These are phyloP conservation scores for Gambusia yucatana DNA, from an alignment of 2,797 vertebrate genomes.

Conservation along the genomic window DNA sequence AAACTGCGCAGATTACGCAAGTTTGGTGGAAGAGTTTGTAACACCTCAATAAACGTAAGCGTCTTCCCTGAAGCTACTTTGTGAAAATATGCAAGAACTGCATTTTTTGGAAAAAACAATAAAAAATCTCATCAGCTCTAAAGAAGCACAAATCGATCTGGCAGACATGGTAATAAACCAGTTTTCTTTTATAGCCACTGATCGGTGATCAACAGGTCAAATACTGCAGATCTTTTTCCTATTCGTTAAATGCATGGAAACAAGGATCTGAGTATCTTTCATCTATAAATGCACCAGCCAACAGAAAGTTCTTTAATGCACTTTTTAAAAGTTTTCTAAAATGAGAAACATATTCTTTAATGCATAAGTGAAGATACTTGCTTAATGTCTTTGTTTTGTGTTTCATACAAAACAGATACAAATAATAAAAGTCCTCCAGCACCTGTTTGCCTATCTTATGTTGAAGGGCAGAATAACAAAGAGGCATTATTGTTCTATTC, in stretches of 20 bases:
- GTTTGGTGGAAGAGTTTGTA: conserved; percentile 1
- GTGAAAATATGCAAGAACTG: background rate
- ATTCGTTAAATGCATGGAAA: background rate
- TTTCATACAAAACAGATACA: background rate
- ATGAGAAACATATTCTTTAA: background rate
- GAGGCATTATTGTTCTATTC: background rate
- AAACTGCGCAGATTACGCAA: conserved; percentile 26
- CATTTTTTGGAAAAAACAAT: background rate
- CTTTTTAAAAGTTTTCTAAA: background rate
- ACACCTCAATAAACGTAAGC: conserved; percentile 15
- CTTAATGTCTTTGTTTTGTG: background rate
- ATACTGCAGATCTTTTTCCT: background rate
- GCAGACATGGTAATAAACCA: background rate
- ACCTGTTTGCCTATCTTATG: background rate
- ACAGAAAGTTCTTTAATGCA: background rate
- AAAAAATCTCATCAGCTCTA: background rate
- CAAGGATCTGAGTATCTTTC: background rate
- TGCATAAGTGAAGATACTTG: background rate
- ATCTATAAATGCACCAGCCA: background rate
- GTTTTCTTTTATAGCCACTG: background rate
- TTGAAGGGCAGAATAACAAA: background rate
- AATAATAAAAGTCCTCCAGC: no score
- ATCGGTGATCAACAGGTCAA: conserved; percentile 4
- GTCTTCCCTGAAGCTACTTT: conserved; percentile 11
- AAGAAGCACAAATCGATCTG: background rate